Percentiles rank a stretch among this genome's conserved stretches.
Conservation (phyloP, 2,888 invertebrate species). For the Corbicula japonica region DNA sequence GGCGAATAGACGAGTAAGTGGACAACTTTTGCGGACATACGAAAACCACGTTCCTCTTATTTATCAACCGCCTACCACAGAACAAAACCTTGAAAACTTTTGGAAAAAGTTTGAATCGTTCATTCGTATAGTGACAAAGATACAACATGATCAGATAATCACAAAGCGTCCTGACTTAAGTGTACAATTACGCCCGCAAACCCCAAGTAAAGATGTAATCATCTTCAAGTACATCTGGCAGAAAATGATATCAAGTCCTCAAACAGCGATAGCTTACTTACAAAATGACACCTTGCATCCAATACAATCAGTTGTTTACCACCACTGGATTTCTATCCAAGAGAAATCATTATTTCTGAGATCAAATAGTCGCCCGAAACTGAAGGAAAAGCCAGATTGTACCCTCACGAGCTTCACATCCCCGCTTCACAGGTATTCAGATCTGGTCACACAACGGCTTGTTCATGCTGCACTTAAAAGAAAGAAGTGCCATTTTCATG, state of each 20-base stretch:
- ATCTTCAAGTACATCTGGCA: constrained; percentile 25
- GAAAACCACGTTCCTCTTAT: constrained; percentile 51
- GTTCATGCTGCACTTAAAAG: constrained; percentile 53
- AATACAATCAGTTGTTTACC: constrained; percentile 41
- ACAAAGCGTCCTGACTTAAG: not conserved
- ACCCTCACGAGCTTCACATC: constrained; percentile 57
- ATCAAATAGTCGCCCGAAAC: constrained; percentile 38
- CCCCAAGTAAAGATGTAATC: not conserved
- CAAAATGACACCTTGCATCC: constrained; percentile 63
- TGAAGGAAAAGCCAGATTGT: constrained; percentile 59
- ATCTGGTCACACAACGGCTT: constrained; percentile 58
- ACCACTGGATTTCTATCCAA: constrained; percentile 64
- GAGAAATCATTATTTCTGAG: constrained; percentile 61
- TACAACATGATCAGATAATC: constrained; percentile 44
- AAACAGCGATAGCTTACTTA: constrained; percentile 37
- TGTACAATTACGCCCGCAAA: not conserved
- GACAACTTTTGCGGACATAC: constrained; percentile 30
- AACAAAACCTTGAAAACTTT: constrained; percentile 49
- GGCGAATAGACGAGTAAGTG: constrained; percentile 58
- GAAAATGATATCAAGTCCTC: not conserved
- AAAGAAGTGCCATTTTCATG: constrained; percentile 31
- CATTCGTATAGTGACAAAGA: constrained; percentile 42
- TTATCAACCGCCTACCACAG: constrained; percentile 54
- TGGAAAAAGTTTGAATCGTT: constrained; percentile 31
- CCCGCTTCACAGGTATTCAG: constrained; percentile 54